These are phyloP conservation scores for Drosophila meridionalis DNA, from an alignment of 2,888 invertebrate genomes.

Conservation along the genomic window DNA sequence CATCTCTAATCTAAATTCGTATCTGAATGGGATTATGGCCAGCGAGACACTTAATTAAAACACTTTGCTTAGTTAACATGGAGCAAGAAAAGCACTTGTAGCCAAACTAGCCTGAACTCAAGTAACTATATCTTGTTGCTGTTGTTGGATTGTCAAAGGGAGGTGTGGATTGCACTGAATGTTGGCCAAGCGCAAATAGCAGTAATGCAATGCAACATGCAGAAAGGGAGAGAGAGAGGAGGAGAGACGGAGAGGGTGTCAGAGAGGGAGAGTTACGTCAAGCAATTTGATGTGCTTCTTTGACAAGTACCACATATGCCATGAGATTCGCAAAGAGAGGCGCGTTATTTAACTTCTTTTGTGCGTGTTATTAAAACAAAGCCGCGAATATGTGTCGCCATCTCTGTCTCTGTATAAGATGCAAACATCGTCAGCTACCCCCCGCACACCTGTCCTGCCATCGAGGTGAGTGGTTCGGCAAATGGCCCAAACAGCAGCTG, in stretches of 20 bases:
- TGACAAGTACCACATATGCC: not conserved
- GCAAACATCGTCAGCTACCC: not conserved
- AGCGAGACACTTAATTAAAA: conserved; percentile 6
- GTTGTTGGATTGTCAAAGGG: not conserved
- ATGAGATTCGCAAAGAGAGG: conserved; percentile 48
- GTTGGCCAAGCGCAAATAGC: conserved; percentile 13
- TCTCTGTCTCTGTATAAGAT: not conserved
- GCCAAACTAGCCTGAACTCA: conserved; percentile 2
- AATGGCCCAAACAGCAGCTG: conserved; percentile 4
- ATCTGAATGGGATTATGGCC: not conserved
- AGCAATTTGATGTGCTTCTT: conserved; percentile 16
- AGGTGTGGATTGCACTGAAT: conserved; percentile 11
- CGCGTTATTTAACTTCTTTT: conserved; percentile 29
- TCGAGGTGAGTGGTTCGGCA: conserved; percentile 20
- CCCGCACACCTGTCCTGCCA: not conserved
- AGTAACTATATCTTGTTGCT: not conserved
- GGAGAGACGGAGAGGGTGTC: not conserved
- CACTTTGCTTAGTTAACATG: conserved; percentile 1
- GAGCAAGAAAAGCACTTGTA: not conserved
- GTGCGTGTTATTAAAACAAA: conserved; percentile 37
- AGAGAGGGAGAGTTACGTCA: conserved; percentile 16
- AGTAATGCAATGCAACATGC: conserved; percentile 10
- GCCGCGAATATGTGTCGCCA: conserved; percentile 22
- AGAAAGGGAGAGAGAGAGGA: not conserved
- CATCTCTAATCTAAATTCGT: not conserved